phyloP scores from a whole-genome alignment of 1,140 invertebrate genomes.

The Mercenaria mercenaria region DNA sequence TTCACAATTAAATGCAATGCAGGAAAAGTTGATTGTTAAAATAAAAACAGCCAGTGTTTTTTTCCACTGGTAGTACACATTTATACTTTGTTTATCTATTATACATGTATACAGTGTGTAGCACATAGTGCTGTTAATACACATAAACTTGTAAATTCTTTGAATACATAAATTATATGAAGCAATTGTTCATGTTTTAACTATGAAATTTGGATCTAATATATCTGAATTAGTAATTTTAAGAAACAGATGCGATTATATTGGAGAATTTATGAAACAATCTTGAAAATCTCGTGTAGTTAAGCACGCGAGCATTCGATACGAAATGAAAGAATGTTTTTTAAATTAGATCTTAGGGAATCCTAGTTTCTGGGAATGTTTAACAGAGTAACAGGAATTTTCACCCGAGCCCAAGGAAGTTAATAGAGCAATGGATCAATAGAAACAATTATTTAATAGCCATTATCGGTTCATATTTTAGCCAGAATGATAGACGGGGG shows the following conservation, averaged over 20 bases:
- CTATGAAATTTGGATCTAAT: too few species aligned
- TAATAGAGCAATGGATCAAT: conserved; percentile 17
- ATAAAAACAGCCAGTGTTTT: too few species aligned
- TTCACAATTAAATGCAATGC: too few species aligned
- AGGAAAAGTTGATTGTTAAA: too few species aligned
- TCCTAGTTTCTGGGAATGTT: conserved; percentile 10
- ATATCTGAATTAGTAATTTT: background rate
- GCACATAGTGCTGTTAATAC: too few species aligned
- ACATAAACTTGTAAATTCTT: too few species aligned
- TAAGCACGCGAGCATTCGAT: conserved; percentile 33
- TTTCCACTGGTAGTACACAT: too few species aligned
- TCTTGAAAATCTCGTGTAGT: background rate
- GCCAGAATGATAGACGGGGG: background rate
- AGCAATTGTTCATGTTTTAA: too few species aligned
- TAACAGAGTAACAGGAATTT: conserved; percentile 26
- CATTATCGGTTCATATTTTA: conserved; percentile 20
- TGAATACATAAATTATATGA: too few species aligned
- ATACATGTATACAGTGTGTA: too few species aligned
- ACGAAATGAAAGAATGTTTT: conserved; percentile 31
- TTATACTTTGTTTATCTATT: too few species aligned
- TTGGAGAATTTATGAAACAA: background rate
- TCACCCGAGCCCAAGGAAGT: conserved; percentile 15
- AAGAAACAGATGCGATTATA: background rate
- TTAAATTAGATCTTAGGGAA: conserved; percentile 39
- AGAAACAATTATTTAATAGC: conserved; percentile 24